Conservation (phyloP, 2,113 vertebrate species). For the Leucosticte australis region DNA sequence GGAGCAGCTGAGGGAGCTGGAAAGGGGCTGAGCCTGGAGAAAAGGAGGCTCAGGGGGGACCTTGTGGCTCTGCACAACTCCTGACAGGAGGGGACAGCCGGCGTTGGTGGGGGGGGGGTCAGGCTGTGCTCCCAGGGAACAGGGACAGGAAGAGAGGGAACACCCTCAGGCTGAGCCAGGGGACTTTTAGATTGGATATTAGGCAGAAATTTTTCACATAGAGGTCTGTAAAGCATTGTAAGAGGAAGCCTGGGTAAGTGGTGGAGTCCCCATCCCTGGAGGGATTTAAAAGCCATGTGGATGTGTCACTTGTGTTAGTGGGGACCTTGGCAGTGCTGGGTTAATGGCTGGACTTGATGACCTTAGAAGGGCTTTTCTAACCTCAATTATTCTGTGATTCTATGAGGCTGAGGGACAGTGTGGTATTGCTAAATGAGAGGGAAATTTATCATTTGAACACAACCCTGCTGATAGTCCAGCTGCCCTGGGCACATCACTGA, state of each 20-base stretch:
- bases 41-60: neutral
- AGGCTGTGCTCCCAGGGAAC: neutral
- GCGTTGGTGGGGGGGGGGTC: accelerated
- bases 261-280: neutral
- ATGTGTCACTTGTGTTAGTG: too few relatives aligned
- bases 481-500: neutral
- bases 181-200: accelerated
- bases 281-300: neutral
- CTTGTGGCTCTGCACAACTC: neutral
- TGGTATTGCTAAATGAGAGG: neutral
- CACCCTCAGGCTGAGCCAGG: accelerated
- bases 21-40: neutral
- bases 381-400: neutral
- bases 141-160: neutral
- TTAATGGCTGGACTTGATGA: neutral
- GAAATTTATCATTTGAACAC: neutral
- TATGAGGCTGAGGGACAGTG: neutral
- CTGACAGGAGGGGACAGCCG: neutral
- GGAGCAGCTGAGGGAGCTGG: neutral
- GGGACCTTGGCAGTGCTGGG: neutral
- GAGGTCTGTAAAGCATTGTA: neutral
- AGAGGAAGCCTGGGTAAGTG: neutral
- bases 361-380: neutral
- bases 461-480: accelerated
- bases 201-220: neutral